Evolutionary conservation across 2,888 invertebrate genomes (phyloP).

Genomic region (Cerastis rubricosa): DNA sequence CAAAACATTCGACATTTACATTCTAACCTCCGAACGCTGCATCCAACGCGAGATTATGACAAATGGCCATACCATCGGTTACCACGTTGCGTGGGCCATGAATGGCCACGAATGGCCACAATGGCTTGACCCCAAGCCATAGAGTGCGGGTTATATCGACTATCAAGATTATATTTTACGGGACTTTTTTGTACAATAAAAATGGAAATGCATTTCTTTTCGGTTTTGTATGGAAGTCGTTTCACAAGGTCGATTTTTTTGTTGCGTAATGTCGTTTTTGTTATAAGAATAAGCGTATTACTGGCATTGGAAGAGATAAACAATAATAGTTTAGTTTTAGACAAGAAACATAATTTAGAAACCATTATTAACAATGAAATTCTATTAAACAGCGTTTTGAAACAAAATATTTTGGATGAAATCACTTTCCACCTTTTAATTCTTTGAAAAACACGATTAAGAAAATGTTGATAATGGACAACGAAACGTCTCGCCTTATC

Average conservation of each 20-base stretch:
- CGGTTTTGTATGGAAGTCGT: slow-evolving; percentile 39
- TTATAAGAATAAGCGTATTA: slow-evolving; percentile 1
- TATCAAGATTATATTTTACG: slow-evolving; percentile 67
- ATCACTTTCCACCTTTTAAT: too few relatives aligned
- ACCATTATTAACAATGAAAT: background rate
- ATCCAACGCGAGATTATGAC: slow-evolving; percentile 66
- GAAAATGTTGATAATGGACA: slow-evolving; percentile 10
- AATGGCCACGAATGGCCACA: slow-evolving; percentile 45
- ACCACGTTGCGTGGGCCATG: slow-evolving; percentile 61
- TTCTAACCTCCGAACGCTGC: slow-evolving; percentile 49
- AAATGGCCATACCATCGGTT: slow-evolving; percentile 60
- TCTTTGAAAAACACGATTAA: background rate
- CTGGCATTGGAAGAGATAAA: background rate
- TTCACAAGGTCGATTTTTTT: slow-evolving; percentile 60
- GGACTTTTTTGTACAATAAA: slow-evolving; percentile 63
- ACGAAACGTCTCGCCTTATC: background rate
- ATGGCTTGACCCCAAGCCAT: slow-evolving; percentile 65
- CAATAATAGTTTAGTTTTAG: background rate
- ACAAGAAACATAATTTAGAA: background rate
- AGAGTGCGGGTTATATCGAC: slow-evolving; percentile 57
- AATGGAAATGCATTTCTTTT: slow-evolving; percentile 60
- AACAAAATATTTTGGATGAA: background rate
- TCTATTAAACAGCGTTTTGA: background rate
- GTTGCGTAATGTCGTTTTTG: slow-evolving; percentile 34
- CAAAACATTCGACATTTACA: slow-evolving; percentile 53